phyloP scores from a whole-genome alignment of 2,888 invertebrate genomes.

The Ichneumon xanthorius region DNA sequence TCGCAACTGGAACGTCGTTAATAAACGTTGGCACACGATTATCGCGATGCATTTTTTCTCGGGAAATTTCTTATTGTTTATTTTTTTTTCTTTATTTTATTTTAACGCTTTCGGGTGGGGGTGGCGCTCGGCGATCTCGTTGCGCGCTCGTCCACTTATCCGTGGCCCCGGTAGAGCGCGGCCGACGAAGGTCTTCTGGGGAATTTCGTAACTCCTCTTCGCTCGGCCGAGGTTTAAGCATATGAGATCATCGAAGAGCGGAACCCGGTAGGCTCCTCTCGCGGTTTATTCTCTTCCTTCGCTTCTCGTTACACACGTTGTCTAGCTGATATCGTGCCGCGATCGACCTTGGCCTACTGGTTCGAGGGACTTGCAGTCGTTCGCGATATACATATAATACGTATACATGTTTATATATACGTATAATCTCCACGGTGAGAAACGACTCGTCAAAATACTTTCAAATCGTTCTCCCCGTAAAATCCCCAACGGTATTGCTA shows the following conservation, averaged over 20 bases:
- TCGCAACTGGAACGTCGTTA: conserved; percentile 20
- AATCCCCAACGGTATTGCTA: conserved; percentile 28
- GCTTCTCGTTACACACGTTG: conserved; percentile 20
- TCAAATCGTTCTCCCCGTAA: conserved; percentile 32
- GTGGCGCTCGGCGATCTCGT: neutral
- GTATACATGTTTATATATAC: neutral
- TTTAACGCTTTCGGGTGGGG: neutral
- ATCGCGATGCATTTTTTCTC: neutral
- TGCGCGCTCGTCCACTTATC: neutral
- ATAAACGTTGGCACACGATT: neutral
- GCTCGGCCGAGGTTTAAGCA: neutral
- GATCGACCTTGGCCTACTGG: conserved; percentile 63
- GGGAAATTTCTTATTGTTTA: neutral
- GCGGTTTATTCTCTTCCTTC: conserved; percentile 24
- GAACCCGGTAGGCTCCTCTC: conserved; percentile 5
- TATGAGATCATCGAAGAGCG: conserved; percentile 19
- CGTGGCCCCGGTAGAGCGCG: neutral
- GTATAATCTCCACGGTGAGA: neutral
- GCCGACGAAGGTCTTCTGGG: neutral
- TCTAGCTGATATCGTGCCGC: conserved; percentile 51
- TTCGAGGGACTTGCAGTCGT: conserved; percentile 31
- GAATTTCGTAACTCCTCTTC: conserved; percentile 6
- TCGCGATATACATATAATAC: conserved; percentile 26
- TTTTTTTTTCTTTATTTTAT: neutral
- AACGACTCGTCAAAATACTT: conserved; percentile 28